Evolutionary conservation across 2,888 invertebrate species (phyloP).

Genomic region (Itoplectis maculator): DNA sequence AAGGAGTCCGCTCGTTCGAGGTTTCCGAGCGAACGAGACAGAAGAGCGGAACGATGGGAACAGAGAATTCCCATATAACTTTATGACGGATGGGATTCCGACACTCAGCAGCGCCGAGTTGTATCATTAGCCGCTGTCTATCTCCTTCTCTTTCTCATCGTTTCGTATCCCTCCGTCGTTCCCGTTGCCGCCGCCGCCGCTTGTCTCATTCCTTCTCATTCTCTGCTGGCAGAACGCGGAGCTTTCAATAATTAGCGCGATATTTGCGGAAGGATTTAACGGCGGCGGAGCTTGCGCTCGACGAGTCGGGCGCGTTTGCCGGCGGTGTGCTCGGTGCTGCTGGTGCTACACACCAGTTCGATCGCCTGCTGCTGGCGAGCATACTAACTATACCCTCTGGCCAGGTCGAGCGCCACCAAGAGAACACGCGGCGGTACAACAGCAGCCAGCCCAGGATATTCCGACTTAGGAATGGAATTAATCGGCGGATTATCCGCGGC

Average conservation of each 20-base stretch:
- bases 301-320: constrained; percentile 20
- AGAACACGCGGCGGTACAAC: constrained; percentile 39
- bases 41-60: constrained; percentile 59
- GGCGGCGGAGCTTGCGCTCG: constrained; percentile 37
- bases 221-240: constrained; percentile 42
- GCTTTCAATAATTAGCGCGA: constrained; percentile 66
- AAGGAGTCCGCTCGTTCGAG: constrained; percentile 23
- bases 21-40: constrained; percentile 43
- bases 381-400: constrained; percentile 35
- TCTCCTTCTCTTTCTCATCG: constrained; percentile 37
- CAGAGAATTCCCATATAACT: constrained; percentile 66
- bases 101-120: constrained; percentile 60
- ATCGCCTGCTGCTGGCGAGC: constrained; percentile 55
- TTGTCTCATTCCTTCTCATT: constrained; percentile 53
- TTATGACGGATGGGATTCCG: constrained; percentile 68
- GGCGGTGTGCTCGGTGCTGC: constrained; percentile 12
- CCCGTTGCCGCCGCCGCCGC: too few species aligned
- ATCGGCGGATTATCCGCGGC: constrained; percentile 63
- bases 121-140: constrained; percentile 61
- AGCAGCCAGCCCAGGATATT: constrained; percentile 52
- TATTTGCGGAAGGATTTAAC: constrained; percentile 66
- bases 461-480: constrained; percentile 68
- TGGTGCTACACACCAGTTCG: constrained; percentile 35
- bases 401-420: constrained; percentile 24
- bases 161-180: constrained; percentile 7